Percentiles rank a stretch among this genome's conserved stretches.
phyloP scores from a whole-genome alignment of 1,140 invertebrate genomes.

The Aphelenchoides avenae region DNA sequence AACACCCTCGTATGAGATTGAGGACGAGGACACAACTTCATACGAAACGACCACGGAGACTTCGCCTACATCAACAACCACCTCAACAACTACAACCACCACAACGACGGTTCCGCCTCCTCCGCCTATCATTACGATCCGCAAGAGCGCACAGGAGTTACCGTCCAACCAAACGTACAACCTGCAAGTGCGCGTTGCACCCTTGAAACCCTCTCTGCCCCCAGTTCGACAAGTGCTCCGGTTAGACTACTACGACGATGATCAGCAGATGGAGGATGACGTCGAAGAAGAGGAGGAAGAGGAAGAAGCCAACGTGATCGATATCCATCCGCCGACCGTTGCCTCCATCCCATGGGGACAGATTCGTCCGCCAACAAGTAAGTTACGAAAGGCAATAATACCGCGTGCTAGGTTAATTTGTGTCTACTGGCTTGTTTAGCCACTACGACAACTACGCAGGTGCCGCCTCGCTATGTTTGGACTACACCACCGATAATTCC shows the following conservation, averaged over 20 bases:
- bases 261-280: slow-evolving; percentile 17
- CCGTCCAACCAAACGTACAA: neutral
- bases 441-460: too few species aligned
- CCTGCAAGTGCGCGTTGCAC: neutral
- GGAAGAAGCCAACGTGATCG: too few species aligned
- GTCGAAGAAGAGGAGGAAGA: slow-evolving; percentile 17
- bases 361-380: too few species aligned
- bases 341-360: too few species aligned
- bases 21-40: slow-evolving; percentile 7
- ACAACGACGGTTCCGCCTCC: neutral
- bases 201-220: neutral
- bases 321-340: too few species aligned
- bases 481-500: too few species aligned
- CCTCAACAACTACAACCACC: slow-evolving; percentile 1
- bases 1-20: slow-evolving; percentile 1
- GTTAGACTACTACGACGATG: slow-evolving; percentile 29
- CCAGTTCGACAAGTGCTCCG: slow-evolving; percentile 10
- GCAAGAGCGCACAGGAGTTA: slow-evolving; percentile 13
- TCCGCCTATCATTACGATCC: slow-evolving; percentile 8
- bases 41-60: neutral
- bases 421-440: too few species aligned
- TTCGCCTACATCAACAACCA: neutral
- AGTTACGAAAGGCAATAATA: too few species aligned
- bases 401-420: too few species aligned
- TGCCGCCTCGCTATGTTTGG: too few species aligned